Evolutionary conservation across 2,113 vertebrate genomes (phyloP).

Genomic region (Oceanodroma tethys): DNA sequence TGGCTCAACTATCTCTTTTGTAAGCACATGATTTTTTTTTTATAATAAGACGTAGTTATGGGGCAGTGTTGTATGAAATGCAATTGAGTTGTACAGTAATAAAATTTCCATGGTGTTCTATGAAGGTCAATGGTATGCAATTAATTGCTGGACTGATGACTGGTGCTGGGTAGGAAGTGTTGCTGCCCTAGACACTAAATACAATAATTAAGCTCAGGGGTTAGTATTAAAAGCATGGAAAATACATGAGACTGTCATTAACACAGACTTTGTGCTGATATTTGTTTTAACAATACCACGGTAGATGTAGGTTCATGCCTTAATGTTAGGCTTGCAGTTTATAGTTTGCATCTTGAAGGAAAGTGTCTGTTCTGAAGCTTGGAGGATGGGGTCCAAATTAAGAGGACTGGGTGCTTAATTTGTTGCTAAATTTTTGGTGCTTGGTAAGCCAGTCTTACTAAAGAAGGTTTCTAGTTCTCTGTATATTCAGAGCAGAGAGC

Average conservation of each 20-base stretch:
- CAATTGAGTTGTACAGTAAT: constrained; percentile 76
- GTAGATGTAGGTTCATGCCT: background rate
- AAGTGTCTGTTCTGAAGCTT: background rate
- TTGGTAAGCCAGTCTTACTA: background rate
- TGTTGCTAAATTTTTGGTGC: background rate
- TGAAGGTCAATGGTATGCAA: constrained; percentile 81
- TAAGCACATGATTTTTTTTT: constrained; percentile 15
- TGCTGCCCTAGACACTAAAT: constrained; percentile 72
- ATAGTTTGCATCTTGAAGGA: background rate
- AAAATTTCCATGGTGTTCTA: constrained; percentile 84
- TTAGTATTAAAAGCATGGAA: constrained; percentile 16
- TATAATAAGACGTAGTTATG: constrained; percentile 67
- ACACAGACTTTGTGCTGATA: background rate
- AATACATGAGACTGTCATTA: background rate
- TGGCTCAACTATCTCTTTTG: constrained; percentile 25
- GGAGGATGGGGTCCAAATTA: background rate
- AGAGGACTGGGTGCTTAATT: background rate
- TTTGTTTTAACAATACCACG: background rate
- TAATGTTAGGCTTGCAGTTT: background rate
- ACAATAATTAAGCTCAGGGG: constrained; percentile 74
- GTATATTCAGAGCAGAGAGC: background rate
- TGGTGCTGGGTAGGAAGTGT: constrained; percentile 78
- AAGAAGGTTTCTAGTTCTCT: background rate
- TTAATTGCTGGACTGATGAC: constrained; percentile 78
- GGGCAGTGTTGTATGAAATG: constrained; percentile 70